Base-by-base conservation (phyloP, 2,888 invertebrate genomes). In the Drosophila longiperda region DNA sequence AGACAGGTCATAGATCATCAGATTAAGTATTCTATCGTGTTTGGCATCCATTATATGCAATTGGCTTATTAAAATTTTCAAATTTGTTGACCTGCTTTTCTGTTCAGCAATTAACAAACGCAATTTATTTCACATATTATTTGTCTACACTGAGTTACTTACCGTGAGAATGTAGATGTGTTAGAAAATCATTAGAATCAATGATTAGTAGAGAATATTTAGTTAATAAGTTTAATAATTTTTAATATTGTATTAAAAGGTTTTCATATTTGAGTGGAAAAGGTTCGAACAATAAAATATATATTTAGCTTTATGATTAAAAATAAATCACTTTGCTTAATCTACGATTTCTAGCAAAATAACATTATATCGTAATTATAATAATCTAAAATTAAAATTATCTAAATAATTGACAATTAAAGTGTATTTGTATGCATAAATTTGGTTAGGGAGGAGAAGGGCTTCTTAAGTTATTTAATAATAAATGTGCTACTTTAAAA, bases 71-170 rank as follows among this genome's bases (percentile, higher is more conserved):
- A 59, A 66, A 38, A 3, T 36, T 23, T 57, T 60, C 11, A 34
- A 29, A 29, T 60, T 11, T 60, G 52, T 52, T 60, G 60, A 60
- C 60, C 60, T 60, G 60, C 60, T 60, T 60, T 60, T 60, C 32
- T 36, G 60, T 29, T 52, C 36, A 20, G 29, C 57, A 57, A 57
- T 57, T 42, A 42, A 42, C 15, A 20, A 20, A 23, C 20, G 20
- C 32, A 15, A 42, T 57, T 32, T 9, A 15, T 12, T 42, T 32
- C 12, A 33, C 15, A 42, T 32, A 40, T 57, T 20, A 60, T 26
- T 36, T 33, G 8, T 7, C 20, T 60, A 50, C 59, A 36, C 15
- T 20, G 26, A 29, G 34, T 15, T 20, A n/a, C 11, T n/a, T n/a
- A 45, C 12, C 15, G 20, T 17, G 9, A 23, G 17, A 36, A 23